Base-by-base conservation (phyloP, 37 sponge, comb jelly and placozoan species). In the Agelas oroides region DNA sequence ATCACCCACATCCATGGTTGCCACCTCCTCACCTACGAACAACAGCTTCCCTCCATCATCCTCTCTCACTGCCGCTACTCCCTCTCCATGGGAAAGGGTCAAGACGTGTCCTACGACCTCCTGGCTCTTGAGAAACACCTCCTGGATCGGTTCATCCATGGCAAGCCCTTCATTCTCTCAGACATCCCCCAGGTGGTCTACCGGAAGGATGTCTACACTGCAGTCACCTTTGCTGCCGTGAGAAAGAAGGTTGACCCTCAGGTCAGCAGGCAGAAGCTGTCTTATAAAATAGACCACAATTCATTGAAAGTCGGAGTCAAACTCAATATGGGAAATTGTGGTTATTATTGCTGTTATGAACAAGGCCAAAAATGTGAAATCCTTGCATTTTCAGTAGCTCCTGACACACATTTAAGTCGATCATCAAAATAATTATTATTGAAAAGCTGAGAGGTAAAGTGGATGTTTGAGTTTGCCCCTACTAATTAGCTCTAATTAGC, bases 11-110 rank as follows among this genome's bases (percentile, higher is more conserved):
- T 88, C 30, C 85, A 88, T 32, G 64, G 28, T 25, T 88, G 85
- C 58, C 92, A 95, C 39, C 68, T 95, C 32, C 60, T 95, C 57
- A 72, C 85, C 71, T 95, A 92, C 59, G 90, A 91, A 53, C 68
- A 71, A 14, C 89, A 95, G 58, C 66, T 95, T 31, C 52, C 70
- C 15, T 81, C 95, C 23, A 57, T 95, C 16, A 59, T 95, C 25
- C 84, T 95, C 41, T 82, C 90, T 52, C 95, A 95, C 84, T 91
- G 92, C 53, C 86, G 76, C 46, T 91, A 95, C 87, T 91, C 95
- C 19, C 87, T 95, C 60, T 53, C 18, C 5, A 36, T 86, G 57
- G 95, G 95, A 8, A 71, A 91, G 39, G 95, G 92, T 17, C 86
- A 79, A 21, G 80, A 91, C 1, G 59, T 95, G 30, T 24, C 61